Evolutionary conservation across 2,797 vertebrate species (phyloP).

Genomic region (Sebastes diaconus): DNA sequence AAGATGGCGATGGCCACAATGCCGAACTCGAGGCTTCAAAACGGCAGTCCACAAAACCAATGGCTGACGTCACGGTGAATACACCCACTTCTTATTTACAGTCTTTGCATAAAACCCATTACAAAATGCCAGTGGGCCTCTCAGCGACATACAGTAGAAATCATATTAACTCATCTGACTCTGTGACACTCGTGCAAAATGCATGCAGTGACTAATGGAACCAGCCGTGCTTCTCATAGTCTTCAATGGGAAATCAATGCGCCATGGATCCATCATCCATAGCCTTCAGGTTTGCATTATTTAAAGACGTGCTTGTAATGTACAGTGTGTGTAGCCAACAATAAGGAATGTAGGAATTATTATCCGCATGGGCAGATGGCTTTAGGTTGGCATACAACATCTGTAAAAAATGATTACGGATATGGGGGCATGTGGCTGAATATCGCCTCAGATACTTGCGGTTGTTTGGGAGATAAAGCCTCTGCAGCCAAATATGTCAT

Average conservation of each 20-base stretch:
- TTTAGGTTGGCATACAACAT: constrained; percentile 33
- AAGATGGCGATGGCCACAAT: not conserved
- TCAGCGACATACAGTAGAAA: constrained; percentile 5
- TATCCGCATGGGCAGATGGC: constrained; percentile 19
- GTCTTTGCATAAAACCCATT: not conserved
- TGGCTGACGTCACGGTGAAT: not conserved
- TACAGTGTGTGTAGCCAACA: constrained; percentile 1
- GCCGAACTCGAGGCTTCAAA: not conserved
- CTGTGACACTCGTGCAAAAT: constrained; percentile 8
- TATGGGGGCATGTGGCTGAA: constrained; percentile 1
- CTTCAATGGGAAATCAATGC: constrained; percentile 52
- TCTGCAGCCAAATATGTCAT: constrained; percentile 35
- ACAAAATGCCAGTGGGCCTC: not conserved
- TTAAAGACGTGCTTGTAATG: constrained; percentile 18
- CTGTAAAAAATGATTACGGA: constrained; percentile 34
- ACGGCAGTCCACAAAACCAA: not conserved
- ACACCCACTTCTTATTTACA: not conserved
- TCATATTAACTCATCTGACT: constrained; percentile 17
- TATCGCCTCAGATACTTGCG: constrained; percentile 14
- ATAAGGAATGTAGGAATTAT: constrained; percentile 28
- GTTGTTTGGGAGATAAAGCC: constrained; percentile 27
- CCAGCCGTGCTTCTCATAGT: not conserved
- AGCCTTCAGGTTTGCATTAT: constrained; percentile 34
- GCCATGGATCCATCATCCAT: constrained; percentile 31
- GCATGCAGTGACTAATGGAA: constrained; percentile 22